Conservation (phyloP, 2,113 vertebrate species). For the Perca schrenkii region DNA sequence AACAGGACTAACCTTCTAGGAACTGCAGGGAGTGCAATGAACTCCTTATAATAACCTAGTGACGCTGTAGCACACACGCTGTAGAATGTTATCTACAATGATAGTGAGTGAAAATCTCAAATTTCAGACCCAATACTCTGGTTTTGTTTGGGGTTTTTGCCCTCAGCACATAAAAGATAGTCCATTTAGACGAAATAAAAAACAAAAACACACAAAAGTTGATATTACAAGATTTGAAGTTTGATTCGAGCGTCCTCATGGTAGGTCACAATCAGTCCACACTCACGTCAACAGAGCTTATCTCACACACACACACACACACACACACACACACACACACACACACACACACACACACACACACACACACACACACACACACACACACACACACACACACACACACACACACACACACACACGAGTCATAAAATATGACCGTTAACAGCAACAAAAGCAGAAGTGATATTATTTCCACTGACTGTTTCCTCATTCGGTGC, state of each 20-base stretch:
- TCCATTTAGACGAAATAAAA: not conserved
- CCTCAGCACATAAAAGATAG: not conserved
- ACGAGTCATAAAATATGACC: constrained; percentile 32
- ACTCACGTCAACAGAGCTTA: not conserved
- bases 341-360: not conserved
- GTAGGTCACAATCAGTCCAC: not conserved
- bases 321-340: not conserved
- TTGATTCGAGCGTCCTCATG: not conserved
- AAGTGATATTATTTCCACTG: constrained; percentile 55
- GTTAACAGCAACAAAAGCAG: constrained; percentile 47
- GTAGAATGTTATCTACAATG: not conserved
- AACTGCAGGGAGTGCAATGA: not conserved
- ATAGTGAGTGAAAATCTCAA: not conserved
- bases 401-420: no score
- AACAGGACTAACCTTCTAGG: not conserved
- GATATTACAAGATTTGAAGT: not conserved
- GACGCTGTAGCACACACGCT: not conserved
- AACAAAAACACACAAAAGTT: not conserved
- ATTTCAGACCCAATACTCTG: not conserved
- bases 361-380: not conserved
- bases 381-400: no score
- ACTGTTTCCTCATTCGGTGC: constrained; percentile 53
- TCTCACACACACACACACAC: not conserved
- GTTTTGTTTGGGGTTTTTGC: not conserved
- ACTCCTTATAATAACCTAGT: not conserved